Percentiles rank a stretch among this genome's conserved stretches.
Evolutionary conservation across 1,140 invertebrate genomes (phyloP).

Genomic region (Pogonus chalceus): DNA sequence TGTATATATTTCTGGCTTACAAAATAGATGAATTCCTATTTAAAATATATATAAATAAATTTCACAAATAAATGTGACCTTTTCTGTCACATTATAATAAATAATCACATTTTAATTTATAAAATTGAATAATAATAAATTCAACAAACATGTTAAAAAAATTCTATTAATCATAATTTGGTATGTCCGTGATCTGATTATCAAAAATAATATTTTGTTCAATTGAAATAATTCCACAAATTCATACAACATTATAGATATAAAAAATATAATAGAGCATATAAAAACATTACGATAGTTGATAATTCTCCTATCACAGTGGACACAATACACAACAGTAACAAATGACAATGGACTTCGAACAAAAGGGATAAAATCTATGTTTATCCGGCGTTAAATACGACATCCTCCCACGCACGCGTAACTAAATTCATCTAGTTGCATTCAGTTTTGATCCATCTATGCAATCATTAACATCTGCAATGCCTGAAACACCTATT

Average conservation of each 20-base stretch:
- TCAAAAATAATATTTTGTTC: neutral
- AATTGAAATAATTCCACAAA: neutral
- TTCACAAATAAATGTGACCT: too few relatives aligned
- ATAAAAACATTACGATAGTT: constrained; percentile 1
- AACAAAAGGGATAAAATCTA: constrained; percentile 30
- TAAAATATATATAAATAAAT: too few relatives aligned
- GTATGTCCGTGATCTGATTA: constrained; percentile 1
- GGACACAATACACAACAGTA: constrained; percentile 1
- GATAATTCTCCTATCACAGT: neutral
- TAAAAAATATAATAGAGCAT: neutral
- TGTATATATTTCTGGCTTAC: too few relatives aligned
- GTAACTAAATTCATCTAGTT: constrained; percentile 12
- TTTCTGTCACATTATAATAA: constrained; percentile 8
- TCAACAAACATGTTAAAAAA: constrained; percentile 4
- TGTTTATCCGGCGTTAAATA: constrained; percentile 31
- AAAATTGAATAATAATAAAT: constrained; percentile 10
- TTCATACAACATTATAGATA: neutral
- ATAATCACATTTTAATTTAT: constrained; percentile 6
- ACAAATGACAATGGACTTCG: constrained; percentile 20
- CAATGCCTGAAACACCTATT: neutral
- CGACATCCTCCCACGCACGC: constrained; percentile 12
- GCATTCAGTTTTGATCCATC: constrained; percentile 18
- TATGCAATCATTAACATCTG: neutral
- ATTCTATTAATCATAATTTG: constrained; percentile 9
- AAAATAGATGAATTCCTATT: too few relatives aligned